Evolutionary conservation across 2,888 invertebrate species (phyloP), one percentile per base, ranked within the genome.

Genomic region (Sialis fuliginosa): DNA sequence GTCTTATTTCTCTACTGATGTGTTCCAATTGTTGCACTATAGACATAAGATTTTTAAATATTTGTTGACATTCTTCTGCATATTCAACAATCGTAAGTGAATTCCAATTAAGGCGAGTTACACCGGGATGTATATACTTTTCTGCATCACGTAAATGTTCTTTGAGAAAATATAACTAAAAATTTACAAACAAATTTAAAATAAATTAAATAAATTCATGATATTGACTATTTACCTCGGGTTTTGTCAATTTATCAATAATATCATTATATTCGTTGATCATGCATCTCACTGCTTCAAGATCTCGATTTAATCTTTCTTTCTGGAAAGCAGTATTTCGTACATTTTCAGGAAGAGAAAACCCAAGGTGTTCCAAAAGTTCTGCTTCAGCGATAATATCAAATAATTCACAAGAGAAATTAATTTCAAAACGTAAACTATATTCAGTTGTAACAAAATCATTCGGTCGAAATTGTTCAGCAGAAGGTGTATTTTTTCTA

Each of bases 21-120:
- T 81, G 79, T 51, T 75, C 73, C 6, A 85, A 69, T 60, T 85
- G 83, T 9, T 72, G 69, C 42, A 81, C 75, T 7, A 81, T 70
- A 0, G 81, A 79, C 51, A 69, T 68, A 5, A 86, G 61, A 30
- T 74, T 72, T 52, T 78, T 74, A 6, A 78, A 61, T 32, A 72
- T 67, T 33, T 62, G 59, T 44, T 69, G 65, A 53, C 81, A 78
- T 43, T 68, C 68, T 0, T 64, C 59, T 3, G 79, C 72, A 60
- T 83, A 93, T 50, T 86, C 84, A 10, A 68, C 67, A 40, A 92
- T 86, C 31, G 84, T 82, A 9, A 91, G 69, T 0, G 89, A 86
- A 51, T 81, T 81, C 92, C 93, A 93, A 41, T 83, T 85, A 48
- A 89, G 77, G 32, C 90, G 73, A 3, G 79, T 80, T 1, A 87